Conservation (phyloP, 1,140 invertebrate genomes). For the Diachasma alloeum region DNA sequence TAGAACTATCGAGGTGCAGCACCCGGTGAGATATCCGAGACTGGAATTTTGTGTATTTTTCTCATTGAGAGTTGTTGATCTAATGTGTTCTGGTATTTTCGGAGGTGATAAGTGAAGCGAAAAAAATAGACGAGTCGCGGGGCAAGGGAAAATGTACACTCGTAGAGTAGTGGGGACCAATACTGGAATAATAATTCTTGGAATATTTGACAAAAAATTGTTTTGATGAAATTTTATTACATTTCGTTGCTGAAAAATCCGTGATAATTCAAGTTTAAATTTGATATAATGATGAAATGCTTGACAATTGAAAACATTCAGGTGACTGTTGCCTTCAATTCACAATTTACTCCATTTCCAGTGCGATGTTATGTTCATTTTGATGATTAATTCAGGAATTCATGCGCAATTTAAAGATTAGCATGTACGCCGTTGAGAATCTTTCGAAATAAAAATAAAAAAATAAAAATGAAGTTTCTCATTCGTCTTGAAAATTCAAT, state of each 20-base stretch:
- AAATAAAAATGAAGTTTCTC: too few species aligned
- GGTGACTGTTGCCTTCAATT: too few species aligned
- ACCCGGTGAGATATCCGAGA: not conserved
- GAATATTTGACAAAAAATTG: not conserved
- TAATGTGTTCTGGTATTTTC: not conserved
- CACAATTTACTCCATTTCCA: too few species aligned
- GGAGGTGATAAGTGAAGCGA: not conserved
- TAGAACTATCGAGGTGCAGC: not conserved
- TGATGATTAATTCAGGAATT: too few species aligned
- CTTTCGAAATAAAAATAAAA: too few species aligned
- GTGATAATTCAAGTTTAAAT: too few species aligned
- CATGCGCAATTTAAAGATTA: too few species aligned
- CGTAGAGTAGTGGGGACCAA: not conserved
- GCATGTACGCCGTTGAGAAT: too few species aligned
- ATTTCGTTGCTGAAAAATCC: not conserved
- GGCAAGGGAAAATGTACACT: not conserved
- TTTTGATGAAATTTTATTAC: not conserved
- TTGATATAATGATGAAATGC: too few species aligned
- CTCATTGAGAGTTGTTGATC: not conserved
- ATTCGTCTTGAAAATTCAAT: too few species aligned
- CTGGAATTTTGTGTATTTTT: not conserved
- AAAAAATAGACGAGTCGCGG: not conserved
- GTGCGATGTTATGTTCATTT: too few species aligned
- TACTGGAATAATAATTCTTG: not conserved
- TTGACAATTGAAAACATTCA: too few species aligned